Evolutionary conservation across 2,113 vertebrate genomes (phyloP).

Genomic region (Lipotes vexillifer): DNA sequence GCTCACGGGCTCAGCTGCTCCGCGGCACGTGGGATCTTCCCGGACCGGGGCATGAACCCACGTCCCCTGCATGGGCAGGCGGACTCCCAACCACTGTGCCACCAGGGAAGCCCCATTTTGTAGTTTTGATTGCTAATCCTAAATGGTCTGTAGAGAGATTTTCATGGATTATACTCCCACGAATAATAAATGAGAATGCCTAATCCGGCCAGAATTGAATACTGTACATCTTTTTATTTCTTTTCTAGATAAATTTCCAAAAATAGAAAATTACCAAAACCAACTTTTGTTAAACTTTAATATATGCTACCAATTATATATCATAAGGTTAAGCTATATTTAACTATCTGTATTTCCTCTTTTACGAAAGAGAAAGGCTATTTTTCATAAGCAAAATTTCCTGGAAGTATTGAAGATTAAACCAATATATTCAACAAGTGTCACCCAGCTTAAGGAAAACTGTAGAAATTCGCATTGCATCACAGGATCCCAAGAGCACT

Average conservation of each 20-base stretch:
- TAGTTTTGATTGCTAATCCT: neutral
- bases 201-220: neutral
- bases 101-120: too few species aligned
- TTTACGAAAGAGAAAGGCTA: neutral
- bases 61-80: too few species aligned
- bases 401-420: neutral
- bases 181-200: neutral
- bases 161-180: neutral
- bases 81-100: too few species aligned
- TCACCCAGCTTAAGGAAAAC: neutral
- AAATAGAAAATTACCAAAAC: neutral
- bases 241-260: neutral
- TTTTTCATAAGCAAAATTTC: neutral
- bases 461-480: neutral
- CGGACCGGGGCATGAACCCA: too few species aligned
- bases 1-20: too few species aligned
- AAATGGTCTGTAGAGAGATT: neutral
- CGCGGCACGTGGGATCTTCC: too few species aligned
- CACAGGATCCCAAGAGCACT: neutral
- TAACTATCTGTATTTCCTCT: neutral
- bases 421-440: neutral
- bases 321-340: neutral
- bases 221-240: neutral
- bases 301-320: neutral
- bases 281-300: slow-evolving; percentile 10